A percentile compares a stretch with the other conserved stretches of the same genome.
Conservation (phyloP, 30 jellyfish, hydroid and myxozoan genomes). For the Morbakka virulenta region DNA sequence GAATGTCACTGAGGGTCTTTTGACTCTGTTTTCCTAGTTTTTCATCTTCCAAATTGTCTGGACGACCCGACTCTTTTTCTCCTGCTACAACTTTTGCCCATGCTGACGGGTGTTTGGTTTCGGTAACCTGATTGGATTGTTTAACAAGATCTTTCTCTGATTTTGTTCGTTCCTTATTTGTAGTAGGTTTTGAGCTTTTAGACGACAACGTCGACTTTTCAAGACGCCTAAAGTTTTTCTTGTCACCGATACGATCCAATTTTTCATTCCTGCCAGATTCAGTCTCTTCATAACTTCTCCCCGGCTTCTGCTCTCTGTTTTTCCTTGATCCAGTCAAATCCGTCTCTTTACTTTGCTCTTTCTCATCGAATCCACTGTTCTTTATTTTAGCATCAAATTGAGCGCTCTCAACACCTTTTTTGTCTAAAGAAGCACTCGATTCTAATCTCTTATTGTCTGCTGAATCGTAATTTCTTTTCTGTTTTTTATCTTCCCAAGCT, state of each 20-base stretch:
- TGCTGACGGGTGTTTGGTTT: constrained; percentile 59
- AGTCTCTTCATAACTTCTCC: neutral
- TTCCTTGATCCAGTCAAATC: too few relatives aligned
- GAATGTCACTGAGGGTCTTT: constrained; percentile 62
- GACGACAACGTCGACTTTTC: constrained; percentile 26
- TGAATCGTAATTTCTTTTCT: neutral
- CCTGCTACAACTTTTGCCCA: constrained; percentile 89
- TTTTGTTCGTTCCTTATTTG: constrained; percentile 1
- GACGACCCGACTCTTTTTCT: too few relatives aligned
- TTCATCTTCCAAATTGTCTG: too few relatives aligned
- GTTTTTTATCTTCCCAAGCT: neutral
- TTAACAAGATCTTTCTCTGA: constrained; percentile 18
- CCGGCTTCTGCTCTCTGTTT: too few relatives aligned
- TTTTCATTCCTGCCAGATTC: neutral
- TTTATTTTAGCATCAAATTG: constrained; percentile 1
- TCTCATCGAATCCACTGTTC: neutral
- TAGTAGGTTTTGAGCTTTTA: constrained; percentile 7
- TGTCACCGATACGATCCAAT: neutral
- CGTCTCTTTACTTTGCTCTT: constrained; percentile 17
- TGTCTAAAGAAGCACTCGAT: neutral
- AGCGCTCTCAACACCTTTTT: neutral
- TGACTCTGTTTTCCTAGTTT: constrained; percentile 65
- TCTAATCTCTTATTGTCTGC: neutral
- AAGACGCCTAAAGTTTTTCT: constrained; percentile 49
- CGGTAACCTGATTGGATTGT: too few relatives aligned